Base-by-base conservation (phyloP, 2,888 invertebrate genomes). In the Pachymerium ferrugineum region DNA sequence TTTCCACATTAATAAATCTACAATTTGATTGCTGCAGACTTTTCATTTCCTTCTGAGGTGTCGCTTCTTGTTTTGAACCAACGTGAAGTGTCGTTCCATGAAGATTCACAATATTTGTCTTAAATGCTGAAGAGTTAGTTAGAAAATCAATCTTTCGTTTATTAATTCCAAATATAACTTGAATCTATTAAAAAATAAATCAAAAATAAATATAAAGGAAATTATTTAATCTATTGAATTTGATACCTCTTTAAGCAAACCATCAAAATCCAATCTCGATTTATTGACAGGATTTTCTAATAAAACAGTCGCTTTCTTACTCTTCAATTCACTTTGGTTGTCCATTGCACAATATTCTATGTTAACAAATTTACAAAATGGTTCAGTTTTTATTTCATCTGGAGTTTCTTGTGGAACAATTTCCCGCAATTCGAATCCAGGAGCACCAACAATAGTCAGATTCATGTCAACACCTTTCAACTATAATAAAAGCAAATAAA, bases 1-100 rank as follows among this genome's bases (percentile, higher is more conserved):
- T 22, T 25, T 68, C 68, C n/a, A 68, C 68, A 22, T 68, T 68
- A 3, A 68, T 30, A 25, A 68, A 68, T 14, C 68, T n/a, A n/a
- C 68, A 68, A 30, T 68, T 3, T 1, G 68, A 8, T 12, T 12
- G 1, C 12, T 14, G 30, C 6, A 3, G 8, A 1, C 22, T 22
- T 10, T 1, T 3, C 8, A 19, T 16, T 22, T 47, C 47, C 6
- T 47, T 22, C 1, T 47, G 19, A 3, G 3, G 2, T n/a, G 16
- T 47, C 47, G 47, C 8, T 47, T 47, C 14, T 2, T 22, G 19
- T 47, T 47, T 47, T 1, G 22, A 16, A 1, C 47, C 47, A 6
- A 47, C 47, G 2, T 16, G 47, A 16, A 47, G 47, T 22, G 47
- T 16, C 1, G 5, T 47, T 16, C 47, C 47, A 22, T 47, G 47